Evolutionary conservation across 2,888 invertebrate genomes (phyloP).

Genomic region (Cerastis rubricosa): DNA sequence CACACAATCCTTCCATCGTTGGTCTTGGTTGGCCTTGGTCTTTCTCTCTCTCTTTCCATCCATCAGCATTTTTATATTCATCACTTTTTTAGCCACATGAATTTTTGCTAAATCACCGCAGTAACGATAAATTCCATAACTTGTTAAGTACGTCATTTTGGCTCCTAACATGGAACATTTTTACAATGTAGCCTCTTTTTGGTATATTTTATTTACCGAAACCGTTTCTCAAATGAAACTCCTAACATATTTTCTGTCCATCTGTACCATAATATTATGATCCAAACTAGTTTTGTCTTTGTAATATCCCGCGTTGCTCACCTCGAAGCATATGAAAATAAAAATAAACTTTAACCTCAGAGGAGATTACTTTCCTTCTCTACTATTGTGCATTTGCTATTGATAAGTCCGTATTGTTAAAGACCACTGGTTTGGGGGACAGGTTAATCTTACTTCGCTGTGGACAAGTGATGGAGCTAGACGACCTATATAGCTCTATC

Average conservation of each 20-base stretch:
- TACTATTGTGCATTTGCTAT: background rate
- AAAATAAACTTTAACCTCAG: background rate
- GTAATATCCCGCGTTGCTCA: slow-evolving; percentile 10
- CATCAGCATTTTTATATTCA: too few species aligned
- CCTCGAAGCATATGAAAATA: slow-evolving; percentile 2
- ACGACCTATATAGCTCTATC: too few species aligned
- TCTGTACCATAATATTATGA: slow-evolving; percentile 60
- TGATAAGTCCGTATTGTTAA: too few species aligned
- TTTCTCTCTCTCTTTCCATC: too few species aligned
- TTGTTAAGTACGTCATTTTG: background rate
- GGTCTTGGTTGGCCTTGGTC: too few species aligned
- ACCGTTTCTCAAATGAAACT: background rate
- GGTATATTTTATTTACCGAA: background rate
- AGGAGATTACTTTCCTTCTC: background rate
- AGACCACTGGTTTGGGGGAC: too few species aligned
- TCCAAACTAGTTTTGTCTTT: slow-evolving; percentile 60
- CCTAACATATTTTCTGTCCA: background rate
- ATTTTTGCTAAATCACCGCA: background rate
- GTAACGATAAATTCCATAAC: background rate
- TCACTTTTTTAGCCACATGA: too few species aligned
- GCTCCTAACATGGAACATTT: background rate
- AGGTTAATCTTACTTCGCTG: too few species aligned
- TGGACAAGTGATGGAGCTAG: too few species aligned
- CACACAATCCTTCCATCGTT: too few species aligned
- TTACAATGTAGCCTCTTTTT: background rate